Base-by-base conservation (phyloP, 2,113 vertebrate genomes). In the Amazona vittata region DNA sequence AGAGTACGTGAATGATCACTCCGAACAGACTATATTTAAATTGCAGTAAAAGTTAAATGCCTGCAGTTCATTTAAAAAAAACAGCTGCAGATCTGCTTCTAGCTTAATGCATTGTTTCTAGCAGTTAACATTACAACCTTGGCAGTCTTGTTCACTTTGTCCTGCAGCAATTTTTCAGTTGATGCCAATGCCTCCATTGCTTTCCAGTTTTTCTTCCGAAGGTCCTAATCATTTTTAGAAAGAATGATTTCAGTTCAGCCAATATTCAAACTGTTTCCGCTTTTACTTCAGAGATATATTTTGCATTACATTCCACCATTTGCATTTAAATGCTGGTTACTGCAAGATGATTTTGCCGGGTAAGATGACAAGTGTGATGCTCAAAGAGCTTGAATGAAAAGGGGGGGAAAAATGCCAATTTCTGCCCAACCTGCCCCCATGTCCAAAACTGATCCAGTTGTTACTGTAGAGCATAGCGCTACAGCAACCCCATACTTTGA, bases 201-300 rank as follows among this genome's bases (percentile, higher is more conserved):
- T 98, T 99, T 98, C 99, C 99, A 99, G 99, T 99, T 99, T 99
- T 99, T 99, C 99, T 99, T 98, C 98, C 99, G 99, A 98, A 99
- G 99, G 98, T 99, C 99, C 99, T 99, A 99, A 99, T 99, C 98
- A 98, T 99, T 99, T 99, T 99, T 99, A 99, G 98, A 99, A 99
- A 99, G 97, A 99, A 99, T 97, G 97, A 98, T 98, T 99, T 99
- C 99, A 99, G 99, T 99, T 99, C 97, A 99, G 98, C 99, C 98
- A 98, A 97, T 97, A 97, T 83, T 98, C 86, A 98, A 98, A 98
- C 84, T 92, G 91, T 94, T 96, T 93, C 90, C 44, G 52, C 77
- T 97, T 96, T 96, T 96, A 96, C 88, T 90, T 98, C 96, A 98
- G 95, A 97, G 90, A 93, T 77, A 85, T 96, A 97, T 87, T 98